Evolutionary conservation across 2,888 invertebrate species (phyloP).

Genomic region (Leptinotarsa tumamoca): DNA sequence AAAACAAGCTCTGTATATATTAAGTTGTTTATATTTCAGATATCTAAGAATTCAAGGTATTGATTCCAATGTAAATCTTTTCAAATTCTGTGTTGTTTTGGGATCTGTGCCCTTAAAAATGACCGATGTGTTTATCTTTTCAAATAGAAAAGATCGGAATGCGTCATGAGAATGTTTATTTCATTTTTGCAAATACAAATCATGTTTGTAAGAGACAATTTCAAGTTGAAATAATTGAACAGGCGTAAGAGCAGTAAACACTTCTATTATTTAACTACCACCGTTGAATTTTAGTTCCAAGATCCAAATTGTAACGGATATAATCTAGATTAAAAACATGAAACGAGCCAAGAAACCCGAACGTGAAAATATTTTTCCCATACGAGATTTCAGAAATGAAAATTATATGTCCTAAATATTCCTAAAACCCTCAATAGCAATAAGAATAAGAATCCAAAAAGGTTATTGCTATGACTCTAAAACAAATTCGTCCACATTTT

Average conservation of each 20-base stretch:
- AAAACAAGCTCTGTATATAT: neutral
- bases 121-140: neutral
- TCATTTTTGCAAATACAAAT: neutral
- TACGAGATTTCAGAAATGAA: neutral
- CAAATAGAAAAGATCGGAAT: neutral
- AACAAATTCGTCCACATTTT: too few relatives aligned
- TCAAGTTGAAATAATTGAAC: conserved; percentile 7
- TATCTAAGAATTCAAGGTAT: neutral
- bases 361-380: neutral
- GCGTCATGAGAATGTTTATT: neutral
- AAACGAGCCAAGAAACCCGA: conserved; percentile 7
- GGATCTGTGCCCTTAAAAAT: neutral
- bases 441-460: too few relatives aligned
- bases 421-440: neutral
- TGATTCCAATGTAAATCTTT: neutral
- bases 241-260: conserved; percentile 6
- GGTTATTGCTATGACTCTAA: too few relatives aligned
- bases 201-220: neutral
- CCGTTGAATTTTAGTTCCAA: neutral
- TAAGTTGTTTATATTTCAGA: neutral
- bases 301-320: neutral
- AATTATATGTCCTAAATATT: neutral
- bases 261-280: neutral
- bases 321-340: neutral
- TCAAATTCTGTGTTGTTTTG: neutral